Evolutionary conservation across 2,888 invertebrate genomes (phyloP).

Genomic region (Agriopis aurantiaria): DNA sequence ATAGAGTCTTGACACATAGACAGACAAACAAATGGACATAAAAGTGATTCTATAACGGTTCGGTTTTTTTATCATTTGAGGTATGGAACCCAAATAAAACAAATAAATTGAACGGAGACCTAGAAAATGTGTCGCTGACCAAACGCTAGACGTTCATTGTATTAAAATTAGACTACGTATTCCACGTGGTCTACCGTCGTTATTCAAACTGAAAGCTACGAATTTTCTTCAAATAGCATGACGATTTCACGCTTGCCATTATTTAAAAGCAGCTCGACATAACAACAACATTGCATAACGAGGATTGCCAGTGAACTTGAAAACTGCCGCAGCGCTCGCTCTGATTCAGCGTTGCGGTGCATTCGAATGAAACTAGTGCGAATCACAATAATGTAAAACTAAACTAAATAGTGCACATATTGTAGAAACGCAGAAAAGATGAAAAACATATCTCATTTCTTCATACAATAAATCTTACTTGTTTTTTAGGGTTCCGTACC

Average conservation of each 20-base stretch:
- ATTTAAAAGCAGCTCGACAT: background rate
- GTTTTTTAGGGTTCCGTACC: no score
- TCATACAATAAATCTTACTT: no score
- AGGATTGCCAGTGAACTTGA: conserved; percentile 32
- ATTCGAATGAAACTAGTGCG: conserved; percentile 4
- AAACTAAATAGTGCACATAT: background rate
- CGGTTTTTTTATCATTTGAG: no score
- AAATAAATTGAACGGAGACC: no score
- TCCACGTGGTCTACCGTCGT: no score
- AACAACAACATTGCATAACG: conserved; percentile 16
- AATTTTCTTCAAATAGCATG: background rate
- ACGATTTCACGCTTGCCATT: background rate
- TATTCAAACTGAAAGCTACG: background rate
- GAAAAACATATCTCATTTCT: background rate
- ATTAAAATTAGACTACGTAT: no score
- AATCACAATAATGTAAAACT: background rate
- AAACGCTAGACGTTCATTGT: no score
- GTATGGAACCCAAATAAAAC: no score
- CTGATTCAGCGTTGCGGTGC: conserved; percentile 25
- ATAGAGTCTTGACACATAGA: no score
- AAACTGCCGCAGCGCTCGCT: conserved; percentile 15
- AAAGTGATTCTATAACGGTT: no score
- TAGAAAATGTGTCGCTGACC: no score
- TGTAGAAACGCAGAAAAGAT: background rate
- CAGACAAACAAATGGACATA: no score